These are phyloP conservation scores for Patella ulyssiponensis DNA, from an alignment of 2,888 invertebrate species.

Conservation along the genomic window DNA sequence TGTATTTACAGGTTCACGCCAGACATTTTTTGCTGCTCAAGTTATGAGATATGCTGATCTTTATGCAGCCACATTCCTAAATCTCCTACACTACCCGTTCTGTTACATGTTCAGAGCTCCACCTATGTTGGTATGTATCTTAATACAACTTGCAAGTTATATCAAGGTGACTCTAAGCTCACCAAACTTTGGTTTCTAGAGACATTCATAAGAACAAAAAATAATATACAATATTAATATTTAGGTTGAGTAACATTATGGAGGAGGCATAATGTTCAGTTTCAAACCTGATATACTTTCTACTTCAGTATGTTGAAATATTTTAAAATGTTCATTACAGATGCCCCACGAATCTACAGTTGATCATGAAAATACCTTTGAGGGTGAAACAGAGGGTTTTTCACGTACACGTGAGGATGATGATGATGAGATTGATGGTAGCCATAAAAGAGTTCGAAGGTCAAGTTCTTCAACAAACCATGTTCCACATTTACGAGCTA, in stretches of 20 bases:
- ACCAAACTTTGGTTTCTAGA: no score
- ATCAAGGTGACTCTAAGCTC: no score
- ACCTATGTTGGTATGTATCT: conserved; percentile 83
- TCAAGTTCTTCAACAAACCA: conserved; percentile 25
- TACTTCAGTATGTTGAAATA: no score
- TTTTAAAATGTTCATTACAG: conserved; percentile 65
- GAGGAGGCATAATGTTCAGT: no score
- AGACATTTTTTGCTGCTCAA: conserved; percentile 97
- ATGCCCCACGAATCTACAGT: conserved; percentile 99
- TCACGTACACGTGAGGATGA: neutral
- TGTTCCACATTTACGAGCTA: conserved; percentile 33
- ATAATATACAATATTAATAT: no score
- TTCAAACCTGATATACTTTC: no score
- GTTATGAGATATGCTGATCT: conserved; percentile 95
- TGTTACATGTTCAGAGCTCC: conserved; percentile 99
- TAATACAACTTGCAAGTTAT: neutral
- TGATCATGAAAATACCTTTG: conserved; percentile 81
- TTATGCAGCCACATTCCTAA: conserved; percentile 94
- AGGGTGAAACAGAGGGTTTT: conserved; percentile 10
- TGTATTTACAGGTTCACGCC: conserved; percentile 84
- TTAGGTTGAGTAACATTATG: no score
- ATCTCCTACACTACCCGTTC: conserved; percentile 98
- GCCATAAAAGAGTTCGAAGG: conserved; percentile 11
- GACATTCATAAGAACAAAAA: no score
- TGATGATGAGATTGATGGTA: neutral